Base-by-base conservation (phyloP, 2,113 vertebrate species). In the Xenopus laevis region DNA sequence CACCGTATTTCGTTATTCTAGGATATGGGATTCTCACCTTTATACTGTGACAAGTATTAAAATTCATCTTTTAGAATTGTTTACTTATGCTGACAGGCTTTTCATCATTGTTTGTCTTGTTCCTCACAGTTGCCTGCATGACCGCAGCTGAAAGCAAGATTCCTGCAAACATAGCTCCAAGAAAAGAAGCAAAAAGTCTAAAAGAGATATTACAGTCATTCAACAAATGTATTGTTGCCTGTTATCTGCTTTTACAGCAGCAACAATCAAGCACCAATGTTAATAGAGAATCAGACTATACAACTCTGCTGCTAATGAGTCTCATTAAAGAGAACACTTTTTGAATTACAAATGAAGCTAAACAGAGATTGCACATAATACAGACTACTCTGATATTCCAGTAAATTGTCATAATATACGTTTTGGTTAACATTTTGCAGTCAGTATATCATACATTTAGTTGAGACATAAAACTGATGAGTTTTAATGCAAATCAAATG, bases 131-230 rank as follows among this genome's bases (percentile, higher is more conserved):
- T 55, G 8, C 17, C 17, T 55, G 53, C 17, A n/a, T n/a, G 53
- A 55, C 53, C 15, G 7, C 7, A 55, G 53, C 1, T 55, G 4
- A 18, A 55, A n/a, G 53, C 53, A 55, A 55, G 16, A 13, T 9
- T 55, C 15, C 53, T 55, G 53, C 16, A 55, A 55, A 55, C 17
- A 55, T n/a, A 9, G 15, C 53, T n/a, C 13, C 33, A 40, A 40
- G 33, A 40, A 40, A 40, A 5, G 17, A 55, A 55, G 53, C 13
- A 55, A n/a, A 9, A 16, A 55, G 17, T 55, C 53, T 55, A n/a
- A 55, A 55, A 55, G 15, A 55, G 53, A 55, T 55, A 55, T 55
- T 55, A 55, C 53, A 55, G 53, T 55, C 53, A 55, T 16, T 55
- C 17, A n/a, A 13, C 53, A n/a, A 55, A 55, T 55, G 53, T 55